Base-by-base conservation (phyloP, 2,888 invertebrate species). In the Crematogaster levior region DNA sequence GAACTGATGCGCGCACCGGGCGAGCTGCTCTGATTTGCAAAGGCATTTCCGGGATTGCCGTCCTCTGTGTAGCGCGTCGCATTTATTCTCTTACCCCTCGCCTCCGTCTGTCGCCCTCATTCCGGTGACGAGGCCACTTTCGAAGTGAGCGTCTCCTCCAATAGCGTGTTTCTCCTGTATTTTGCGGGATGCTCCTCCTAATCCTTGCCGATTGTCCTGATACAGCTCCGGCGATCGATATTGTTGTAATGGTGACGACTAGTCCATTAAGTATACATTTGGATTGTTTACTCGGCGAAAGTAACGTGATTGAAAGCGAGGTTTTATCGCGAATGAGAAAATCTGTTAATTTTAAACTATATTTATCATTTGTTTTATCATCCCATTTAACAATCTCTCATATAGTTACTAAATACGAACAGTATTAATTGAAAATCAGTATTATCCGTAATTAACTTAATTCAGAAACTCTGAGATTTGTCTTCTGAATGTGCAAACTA, bases 41-140 rank as follows among this genome's bases (percentile, higher is more conserved):
- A 89, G 81, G 86, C 85, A 88, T 89, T 89, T 89, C 89, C 85
- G 82, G 84, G 82, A 89, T 89, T 88, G 83, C 84, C 88, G 63
- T 82, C 30, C 70, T 73, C 60, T 73, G 21, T 73, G 48, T 61
- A 60, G 73, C 73, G 70, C 72, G 66, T 58, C 60, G 72, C 72
- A 60, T 68, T 73, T 61, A 73, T 70, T 73, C 73, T 37, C 34
- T 18, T 34, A 12, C 30, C 24, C 6, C 40, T 34, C 21, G 21
- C 46, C 53, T 56, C 46, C 75, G 46, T 48, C 61, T 43, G 58
- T 46, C 70, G 27, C 6, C 40, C 58, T 27, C 53, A 15, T 46
- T 58, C 10, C 53, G 43, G 70, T 70, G 70, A 79, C 56, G 70
- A 70, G 68, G 77, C 70, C 43, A 77, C 77, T 79, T 79, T 70